Percentiles rank a stretch among this genome's conserved stretches.
Conservation (phyloP, 2,113 vertebrate genomes). For the Nerophis ophidion region DNA sequence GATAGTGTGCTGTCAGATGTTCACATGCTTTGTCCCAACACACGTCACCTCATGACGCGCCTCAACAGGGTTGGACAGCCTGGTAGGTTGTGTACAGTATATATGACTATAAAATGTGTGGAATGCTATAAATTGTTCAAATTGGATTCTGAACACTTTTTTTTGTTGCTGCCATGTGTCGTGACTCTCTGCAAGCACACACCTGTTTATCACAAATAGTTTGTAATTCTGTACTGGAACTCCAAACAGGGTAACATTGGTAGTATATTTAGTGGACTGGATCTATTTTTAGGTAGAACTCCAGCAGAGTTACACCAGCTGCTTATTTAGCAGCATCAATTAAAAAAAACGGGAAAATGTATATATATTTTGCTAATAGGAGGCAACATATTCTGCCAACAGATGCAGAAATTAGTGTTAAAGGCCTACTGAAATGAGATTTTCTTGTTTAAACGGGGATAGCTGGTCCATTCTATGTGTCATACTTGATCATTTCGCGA, state of each 20-base stretch:
- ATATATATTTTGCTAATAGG: too few relatives aligned
- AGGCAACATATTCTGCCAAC: too few relatives aligned
- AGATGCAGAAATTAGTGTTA: too few relatives aligned
- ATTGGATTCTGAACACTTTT: neutral
- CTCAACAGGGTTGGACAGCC: conserved; percentile 49
- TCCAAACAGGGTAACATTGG: neutral
- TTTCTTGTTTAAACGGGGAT: too few relatives aligned
- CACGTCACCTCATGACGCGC: conserved; percentile 35
- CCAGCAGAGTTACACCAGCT: neutral
- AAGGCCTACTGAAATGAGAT: too few relatives aligned
- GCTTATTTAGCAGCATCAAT: neutral
- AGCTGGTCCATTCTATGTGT: too few relatives aligned
- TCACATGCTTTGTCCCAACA: conserved; percentile 37
- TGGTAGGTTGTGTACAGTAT: conserved; percentile 23
- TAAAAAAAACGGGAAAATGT: neutral
- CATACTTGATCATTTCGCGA: too few relatives aligned
- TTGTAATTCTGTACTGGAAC: too few relatives aligned
- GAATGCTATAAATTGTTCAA: neutral
- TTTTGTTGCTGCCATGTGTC: neutral
- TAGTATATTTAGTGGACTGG: neutral
- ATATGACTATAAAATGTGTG: neutral
- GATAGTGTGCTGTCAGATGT: conserved; percentile 57
- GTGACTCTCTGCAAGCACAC: neutral
- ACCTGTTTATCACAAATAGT: too few relatives aligned
- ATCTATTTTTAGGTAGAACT: neutral